phyloP scores from a whole-genome alignment of 2,797 vertebrate genomes.

The Ceyx erithaca region DNA sequence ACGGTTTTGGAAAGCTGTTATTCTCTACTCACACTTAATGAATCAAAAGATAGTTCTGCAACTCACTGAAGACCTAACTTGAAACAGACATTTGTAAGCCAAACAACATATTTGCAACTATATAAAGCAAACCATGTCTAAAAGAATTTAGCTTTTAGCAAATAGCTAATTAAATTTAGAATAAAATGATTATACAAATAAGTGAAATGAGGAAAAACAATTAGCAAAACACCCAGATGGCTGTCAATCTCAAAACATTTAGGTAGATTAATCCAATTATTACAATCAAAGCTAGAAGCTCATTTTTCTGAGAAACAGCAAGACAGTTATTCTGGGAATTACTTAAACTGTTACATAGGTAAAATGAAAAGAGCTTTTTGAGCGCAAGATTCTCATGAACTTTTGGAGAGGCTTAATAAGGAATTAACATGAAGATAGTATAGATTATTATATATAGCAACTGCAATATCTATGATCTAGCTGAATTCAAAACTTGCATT shows the following conservation, averaged over 20 bases:
- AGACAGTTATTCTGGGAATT: neutral
- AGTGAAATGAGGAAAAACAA: neutral
- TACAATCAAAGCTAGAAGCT: neutral
- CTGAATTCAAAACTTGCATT: neutral
- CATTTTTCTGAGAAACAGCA: neutral
- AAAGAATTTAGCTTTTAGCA: neutral
- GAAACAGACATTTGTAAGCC: neutral
- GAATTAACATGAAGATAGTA: neutral
- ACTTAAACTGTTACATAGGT: neutral
- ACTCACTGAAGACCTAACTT: neutral
- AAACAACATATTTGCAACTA: neutral
- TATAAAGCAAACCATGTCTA: neutral
- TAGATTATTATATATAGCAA: neutral
- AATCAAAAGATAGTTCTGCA: neutral
- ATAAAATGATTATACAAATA: neutral
- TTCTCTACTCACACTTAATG: neutral
- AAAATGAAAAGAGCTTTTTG: neutral
- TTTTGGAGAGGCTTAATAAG: neutral
- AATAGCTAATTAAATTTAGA: neutral
- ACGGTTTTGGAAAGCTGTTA: neutral
- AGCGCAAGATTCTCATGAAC: neutral
- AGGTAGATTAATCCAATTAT: neutral
- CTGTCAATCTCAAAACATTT: neutral
- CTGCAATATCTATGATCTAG: neutral
- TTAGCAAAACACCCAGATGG: neutral